Base-by-base conservation (phyloP, 2,113 vertebrate species). In the Mirza zaza region DNA sequence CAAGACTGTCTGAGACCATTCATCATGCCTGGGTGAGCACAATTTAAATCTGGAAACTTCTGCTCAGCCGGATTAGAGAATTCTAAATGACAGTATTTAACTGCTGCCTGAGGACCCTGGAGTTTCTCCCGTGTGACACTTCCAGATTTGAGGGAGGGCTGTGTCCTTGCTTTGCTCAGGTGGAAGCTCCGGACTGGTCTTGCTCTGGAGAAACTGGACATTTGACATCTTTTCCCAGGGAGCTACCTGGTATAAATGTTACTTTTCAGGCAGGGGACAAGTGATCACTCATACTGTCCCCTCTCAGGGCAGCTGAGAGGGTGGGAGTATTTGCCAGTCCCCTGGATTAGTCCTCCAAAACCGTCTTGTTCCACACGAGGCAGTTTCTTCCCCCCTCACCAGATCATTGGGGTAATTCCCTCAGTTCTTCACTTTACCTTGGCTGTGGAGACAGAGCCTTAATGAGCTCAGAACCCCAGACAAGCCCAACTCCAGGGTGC, bases 21-120 rank as follows among this genome's bases (percentile, higher is more conserved):
- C 89, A 87, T 90, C 95, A 95, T 87, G 97, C 90, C 80, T 83
- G 95, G 76, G 75, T 68, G 94, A 97, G 80, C 96, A 92, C 97
- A 63, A 77, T 81, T 93, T 83, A 96, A 87, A 92, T 96, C 96
- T 90, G 97, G 97, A 96, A 96, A 90, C 94, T 97, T 97, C 97
- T 97, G 95, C 97, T 95, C 90, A 77, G 90, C 95, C 8, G 3
- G 90, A 96, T 97, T 94, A 71, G 75, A 95, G 92, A 67, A 75
- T 85, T 95, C 86, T 96, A 94, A 97, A 76, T 94, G 96, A 94
- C 83, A 81, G 95, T 59, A 52, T 90, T 92, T 93, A 91, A 73
- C 70, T 32, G 87, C 77, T 91, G 95, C 86, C 90, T 45, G 61
- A 61, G 63, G 95, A 91, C 93, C 68, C 82, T 70, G 68, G 82